Evolutionary conservation across 1,140 invertebrate genomes (phyloP).

Genomic region (Aphelinus atriplicis): DNA sequence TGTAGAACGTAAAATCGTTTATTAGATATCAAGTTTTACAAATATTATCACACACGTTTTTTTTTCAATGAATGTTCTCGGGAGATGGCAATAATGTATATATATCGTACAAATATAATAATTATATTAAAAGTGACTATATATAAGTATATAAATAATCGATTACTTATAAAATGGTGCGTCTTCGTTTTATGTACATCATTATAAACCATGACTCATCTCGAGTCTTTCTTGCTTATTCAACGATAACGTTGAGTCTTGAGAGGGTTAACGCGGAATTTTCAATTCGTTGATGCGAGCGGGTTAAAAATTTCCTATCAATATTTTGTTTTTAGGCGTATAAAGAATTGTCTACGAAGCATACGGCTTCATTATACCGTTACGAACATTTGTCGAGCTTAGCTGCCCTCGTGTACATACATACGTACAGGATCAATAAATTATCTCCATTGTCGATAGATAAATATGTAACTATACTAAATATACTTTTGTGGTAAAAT

Average conservation of each 20-base stretch:
- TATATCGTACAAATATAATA: slow-evolving; percentile 61
- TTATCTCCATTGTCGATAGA: slow-evolving; percentile 55
- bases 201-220: slow-evolving; percentile 37
- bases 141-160: slow-evolving; percentile 57
- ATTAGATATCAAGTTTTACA: slow-evolving; percentile 64
- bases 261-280: not conserved
- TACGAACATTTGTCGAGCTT: slow-evolving; percentile 41
- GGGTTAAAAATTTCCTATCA: slow-evolving; percentile 18
- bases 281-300: slow-evolving; percentile 27
- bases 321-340: not conserved
- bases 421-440: slow-evolving; percentile 53
- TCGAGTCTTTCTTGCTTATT: slow-evolving; percentile 11
- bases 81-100: slow-evolving; percentile 51
- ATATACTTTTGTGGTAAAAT: slow-evolving; percentile 63
- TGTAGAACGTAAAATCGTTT: slow-evolving; percentile 62
- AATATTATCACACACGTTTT: slow-evolving; percentile 66
- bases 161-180: slow-evolving; percentile 54
- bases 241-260: not conserved
- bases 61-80: slow-evolving; percentile 57
- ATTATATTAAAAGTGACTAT: slow-evolving; percentile 52
- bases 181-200: slow-evolving; percentile 54
- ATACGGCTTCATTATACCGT: slow-evolving; percentile 38
- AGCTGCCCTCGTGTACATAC: slow-evolving; percentile 28
- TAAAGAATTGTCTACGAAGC: slow-evolving; percentile 34
- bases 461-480: slow-evolving; percentile 58